Evolutionary conservation across 2,797 vertebrate genomes (phyloP), one percentile per base, ranked within the genome.

Genomic region (Rhabdophis nuchalis): DNA sequence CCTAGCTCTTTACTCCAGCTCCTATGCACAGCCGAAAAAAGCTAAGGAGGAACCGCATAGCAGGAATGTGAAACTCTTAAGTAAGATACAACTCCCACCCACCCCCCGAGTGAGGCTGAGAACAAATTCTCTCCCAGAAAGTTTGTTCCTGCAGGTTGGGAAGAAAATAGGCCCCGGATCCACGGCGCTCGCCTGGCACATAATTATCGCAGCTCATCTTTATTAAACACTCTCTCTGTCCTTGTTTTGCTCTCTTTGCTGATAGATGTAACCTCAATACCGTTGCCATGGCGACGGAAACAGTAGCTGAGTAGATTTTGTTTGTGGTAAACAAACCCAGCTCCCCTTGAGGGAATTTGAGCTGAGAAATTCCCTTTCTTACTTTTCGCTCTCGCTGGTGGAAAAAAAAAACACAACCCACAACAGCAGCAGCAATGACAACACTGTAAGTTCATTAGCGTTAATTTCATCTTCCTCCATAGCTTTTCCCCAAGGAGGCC

Each of bases 301-400:
- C 95, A 96, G 96, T 96, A 96, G 95, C 96, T 95, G 95, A 96
- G 95, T 95, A 97, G 95, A 96, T 96, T 96, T 96, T 97, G 96
- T 97, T 97, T 97, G 96, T 96, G 94, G 97, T 97, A 97, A 97
- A 97, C 97, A 98, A 96, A 97, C 95, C 87, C 94, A 95, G 94
- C 91, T 93, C 91, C 94, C 95, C 91, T 95, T 93, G 94, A 92
- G 0, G 94, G 91, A 93, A 96, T 95, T 93, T 90, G 95, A 77
- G 93, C 32, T 46, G 64, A 97, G 85, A 1, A 0, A 94, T 95
- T 95, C 94, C 93, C 94, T 72, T 95, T 93, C 94, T 89, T 72
- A n/a, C 85, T 57, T 60, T 86, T 87, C 46, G 11, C 61, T 90
- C 86, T 91, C 92, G 89, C 87, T 25, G 2, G 27, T 61, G 87